Evolutionary conservation across 2,888 invertebrate genomes (phyloP).

Genomic region (Crematogaster levior): DNA sequence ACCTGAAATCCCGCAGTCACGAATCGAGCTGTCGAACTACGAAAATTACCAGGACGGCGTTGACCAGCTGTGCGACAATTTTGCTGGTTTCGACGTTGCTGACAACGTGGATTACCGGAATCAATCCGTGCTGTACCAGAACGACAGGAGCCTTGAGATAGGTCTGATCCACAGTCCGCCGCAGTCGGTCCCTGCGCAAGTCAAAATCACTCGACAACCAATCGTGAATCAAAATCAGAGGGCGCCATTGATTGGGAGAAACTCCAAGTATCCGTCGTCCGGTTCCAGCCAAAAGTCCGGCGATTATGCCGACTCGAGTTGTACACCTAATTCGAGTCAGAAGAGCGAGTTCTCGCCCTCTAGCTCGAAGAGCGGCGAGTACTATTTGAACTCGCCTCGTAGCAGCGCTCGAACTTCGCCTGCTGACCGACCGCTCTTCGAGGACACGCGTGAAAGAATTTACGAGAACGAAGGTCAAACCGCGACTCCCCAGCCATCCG

Average conservation of each 20-base stretch:
- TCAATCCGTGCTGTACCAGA: slow-evolving; percentile 32
- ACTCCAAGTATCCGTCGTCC: slow-evolving; percentile 79
- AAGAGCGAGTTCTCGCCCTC: slow-evolving; percentile 83
- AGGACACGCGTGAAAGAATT: slow-evolving; percentile 69
- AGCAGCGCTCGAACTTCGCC: slow-evolving; percentile 75
- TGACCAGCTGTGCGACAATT: not conserved
- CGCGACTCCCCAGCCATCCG: slow-evolving; percentile 37
- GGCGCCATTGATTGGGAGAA: slow-evolving; percentile 71
- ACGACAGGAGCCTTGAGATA: not conserved
- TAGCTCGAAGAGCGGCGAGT: slow-evolving; percentile 83
- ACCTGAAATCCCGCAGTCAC: slow-evolving; percentile 81
- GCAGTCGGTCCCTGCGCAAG: slow-evolving; percentile 80
- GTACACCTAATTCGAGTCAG: slow-evolving; percentile 83
- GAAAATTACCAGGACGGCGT: slow-evolving; percentile 75
- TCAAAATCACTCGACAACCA: slow-evolving; percentile 78
- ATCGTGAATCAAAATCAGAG: slow-evolving; percentile 77
- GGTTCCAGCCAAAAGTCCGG: slow-evolving; percentile 82
- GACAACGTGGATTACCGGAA: slow-evolving; percentile 67
- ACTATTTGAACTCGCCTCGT: slow-evolving; percentile 79
- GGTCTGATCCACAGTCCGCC: slow-evolving; percentile 46
- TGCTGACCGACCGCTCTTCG: slow-evolving; percentile 60
- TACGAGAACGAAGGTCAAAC: slow-evolving; percentile 71
- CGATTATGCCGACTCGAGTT: slow-evolving; percentile 82
- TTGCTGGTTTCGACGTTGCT: not conserved
- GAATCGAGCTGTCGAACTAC: slow-evolving; percentile 76